Base-by-base conservation (phyloP, 2,797 vertebrate species). In the Lerista edwardsae region DNA sequence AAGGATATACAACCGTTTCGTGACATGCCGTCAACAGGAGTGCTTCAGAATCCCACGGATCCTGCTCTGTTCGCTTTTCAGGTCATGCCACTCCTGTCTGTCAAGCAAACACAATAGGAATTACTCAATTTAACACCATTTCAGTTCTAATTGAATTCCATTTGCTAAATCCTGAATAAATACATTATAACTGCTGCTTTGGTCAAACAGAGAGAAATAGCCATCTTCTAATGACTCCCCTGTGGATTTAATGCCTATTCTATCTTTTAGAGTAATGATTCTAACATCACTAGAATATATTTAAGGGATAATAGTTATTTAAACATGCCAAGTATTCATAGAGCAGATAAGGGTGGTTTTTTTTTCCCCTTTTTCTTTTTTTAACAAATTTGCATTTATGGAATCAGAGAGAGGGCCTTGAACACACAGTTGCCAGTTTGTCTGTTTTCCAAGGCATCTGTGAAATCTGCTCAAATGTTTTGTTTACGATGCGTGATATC, bases 121-220 rank as follows among this genome's bases (percentile, higher is more conserved):
- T 95, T 95, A 95, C 94, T 94, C 93, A 93, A 95, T 95, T 95
- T 95, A 96, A 95, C 93, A 94, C 90, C 80, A 78, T 96, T 95
- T 94, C 94, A 84, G 72, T 91, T 92, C 92, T 96, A 96, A 96
- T 94, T 96, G 94, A 96, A 95, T 95, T 94, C 94, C 94, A 94
- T 95, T 96, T 96, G 91, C 94, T 95, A 95, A 96, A 96, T 94
- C 95, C 95, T 95, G 94, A 96, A 95, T 95, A 96, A 96, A 96
- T 95, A 95, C 90, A 93, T 96, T 94, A 95, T 91, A 93, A 91
- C 93, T 75, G 88, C 92, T 21, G 74, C 91, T 93, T 93, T 5
- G 91, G 95, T 96, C 95, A 96, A 92, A 94, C 80, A 82, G 90
- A 94, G 92, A 94, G 94, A 92, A 95, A 94, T 94, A 91, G 93